Percentiles rank a stretch among this genome's conserved stretches.
These are phyloP conservation scores for Hypomecis punctinalis DNA, from an alignment of 2,888 invertebrate species.

Conservation along the genomic window DNA sequence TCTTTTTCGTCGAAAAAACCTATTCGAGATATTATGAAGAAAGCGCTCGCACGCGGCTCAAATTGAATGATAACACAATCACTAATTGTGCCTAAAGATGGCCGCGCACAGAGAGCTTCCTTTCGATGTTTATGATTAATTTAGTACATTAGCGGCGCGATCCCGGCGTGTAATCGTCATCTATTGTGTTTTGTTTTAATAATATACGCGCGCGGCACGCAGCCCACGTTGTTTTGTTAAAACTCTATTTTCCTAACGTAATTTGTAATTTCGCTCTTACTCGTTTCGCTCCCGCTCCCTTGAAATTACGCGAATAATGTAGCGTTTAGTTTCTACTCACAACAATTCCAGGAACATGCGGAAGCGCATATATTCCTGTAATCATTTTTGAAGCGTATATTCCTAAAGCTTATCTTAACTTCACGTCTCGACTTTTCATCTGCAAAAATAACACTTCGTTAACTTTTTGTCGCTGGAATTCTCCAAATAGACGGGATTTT, in stretches of 20 bases:
- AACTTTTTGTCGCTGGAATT: constrained; percentile 1
- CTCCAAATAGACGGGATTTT: constrained; percentile 8
- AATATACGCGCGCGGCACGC: constrained; percentile 35
- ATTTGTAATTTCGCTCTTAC: constrained; percentile 32
- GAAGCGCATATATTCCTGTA: constrained; percentile 9
- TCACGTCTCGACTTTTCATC: background rate
- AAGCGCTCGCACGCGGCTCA: constrained; percentile 33
- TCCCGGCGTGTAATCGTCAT: constrained; percentile 42
- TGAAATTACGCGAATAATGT: constrained; percentile 38
- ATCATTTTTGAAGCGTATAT: background rate
- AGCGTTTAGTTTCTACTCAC: constrained; percentile 62
- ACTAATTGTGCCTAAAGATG: constrained; percentile 52
- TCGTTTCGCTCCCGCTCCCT: constrained; percentile 21
- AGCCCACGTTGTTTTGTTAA: constrained; percentile 32
- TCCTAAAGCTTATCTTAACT: background rate
- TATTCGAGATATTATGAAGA: background rate
- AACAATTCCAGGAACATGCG: constrained; percentile 14
- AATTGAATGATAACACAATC: constrained; percentile 59
- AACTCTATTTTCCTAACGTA: constrained; percentile 36
- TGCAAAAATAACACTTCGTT: background rate
- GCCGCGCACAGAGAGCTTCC: constrained; percentile 40
- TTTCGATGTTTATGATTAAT: constrained; percentile 57
- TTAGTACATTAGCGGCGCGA: constrained; percentile 48
- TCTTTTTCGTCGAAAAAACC: background rate
- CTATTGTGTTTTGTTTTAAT: constrained; percentile 60